Conservation (phyloP, 2,888 invertebrate genomes). For the Mythimna impura region DNA sequence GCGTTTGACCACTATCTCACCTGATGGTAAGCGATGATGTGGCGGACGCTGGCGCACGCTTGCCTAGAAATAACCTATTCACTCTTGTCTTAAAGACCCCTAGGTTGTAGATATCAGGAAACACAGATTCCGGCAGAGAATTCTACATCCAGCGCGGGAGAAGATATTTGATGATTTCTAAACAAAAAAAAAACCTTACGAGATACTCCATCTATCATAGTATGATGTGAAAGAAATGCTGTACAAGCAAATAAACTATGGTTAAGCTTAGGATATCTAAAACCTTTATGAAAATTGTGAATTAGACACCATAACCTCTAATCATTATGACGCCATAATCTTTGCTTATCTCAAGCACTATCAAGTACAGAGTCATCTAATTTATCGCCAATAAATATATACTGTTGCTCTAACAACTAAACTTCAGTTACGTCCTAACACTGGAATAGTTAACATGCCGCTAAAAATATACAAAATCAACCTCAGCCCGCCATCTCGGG, state of each 20-base stretch:
- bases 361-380: conserved; percentile 4
- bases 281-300: background rate
- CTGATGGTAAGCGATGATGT: too few species aligned
- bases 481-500: conserved; percentile 71
- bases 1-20: too few species aligned
- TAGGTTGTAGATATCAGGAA: too few species aligned
- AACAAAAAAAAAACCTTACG: too few species aligned
- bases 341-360: conserved; percentile 4
- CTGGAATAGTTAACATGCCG: conserved; percentile 63
- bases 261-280: background rate
- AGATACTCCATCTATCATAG: too few species aligned
- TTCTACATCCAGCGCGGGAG: too few species aligned
- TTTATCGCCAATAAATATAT: conserved; percentile 14
- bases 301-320: background rate
- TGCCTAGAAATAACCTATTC: too few species aligned
- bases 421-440: conserved; percentile 11
- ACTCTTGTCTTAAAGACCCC: too few species aligned
- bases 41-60: too few species aligned
- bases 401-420: background rate
- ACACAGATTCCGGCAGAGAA: too few species aligned
- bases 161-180: too few species aligned
- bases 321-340: background rate
- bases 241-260: background rate
- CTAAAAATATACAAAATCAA: conserved; percentile 68
- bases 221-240: background rate